Evolutionary conservation across 2,888 invertebrate genomes (phyloP), one percentile per base, ranked within the genome.

Genomic region (Elegia similella): DNA sequence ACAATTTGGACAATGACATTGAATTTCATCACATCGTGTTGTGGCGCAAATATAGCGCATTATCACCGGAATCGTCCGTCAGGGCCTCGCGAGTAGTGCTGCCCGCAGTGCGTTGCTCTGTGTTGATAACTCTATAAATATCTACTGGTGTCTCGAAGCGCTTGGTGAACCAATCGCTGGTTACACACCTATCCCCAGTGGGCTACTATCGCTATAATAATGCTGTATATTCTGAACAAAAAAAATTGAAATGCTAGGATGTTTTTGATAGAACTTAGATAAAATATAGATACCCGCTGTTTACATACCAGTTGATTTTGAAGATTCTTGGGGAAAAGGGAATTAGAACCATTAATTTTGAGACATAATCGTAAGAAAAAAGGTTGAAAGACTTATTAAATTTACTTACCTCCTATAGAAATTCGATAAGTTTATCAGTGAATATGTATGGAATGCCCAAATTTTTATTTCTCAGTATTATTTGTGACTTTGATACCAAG

Each of bases 101-200:
- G 65, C 57, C 64, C 60, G 64, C 58, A 73, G 88, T 86, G 68
- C 85, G 76, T 83, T 86, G 85, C 84, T 84, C 86, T 74, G 71
- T 61, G 68, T 76, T 87, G 88, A 88, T 88, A 88, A 88, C 73
- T 84, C 84, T 88, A 86, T 82, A 81, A 83, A 81, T 87, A 86
- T 76, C 75, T 77, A 78, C 80, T 80, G 74, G 75, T 77, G 74
- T 55, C 54, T 44, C 54, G 43, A 48, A 72, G 71, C 64, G 69
- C 63, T 68, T 62, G 69, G 66, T 67, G 69, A 70, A 67, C 80
- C 82, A 83, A 84, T 84, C 73, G 68, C 34, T 15, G 57, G 57
- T 59, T 62, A 62, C 64, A 56, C n/a, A 58, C 53, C 56, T 42
- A 50, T 52, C 64, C 76, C 68, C 75, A 72, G 59, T 77, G 76